Evolutionary conservation across 1,140 invertebrate genomes (phyloP), one percentile per base, ranked within the genome.

Genomic region (Aphelenchoides besseyi): DNA sequence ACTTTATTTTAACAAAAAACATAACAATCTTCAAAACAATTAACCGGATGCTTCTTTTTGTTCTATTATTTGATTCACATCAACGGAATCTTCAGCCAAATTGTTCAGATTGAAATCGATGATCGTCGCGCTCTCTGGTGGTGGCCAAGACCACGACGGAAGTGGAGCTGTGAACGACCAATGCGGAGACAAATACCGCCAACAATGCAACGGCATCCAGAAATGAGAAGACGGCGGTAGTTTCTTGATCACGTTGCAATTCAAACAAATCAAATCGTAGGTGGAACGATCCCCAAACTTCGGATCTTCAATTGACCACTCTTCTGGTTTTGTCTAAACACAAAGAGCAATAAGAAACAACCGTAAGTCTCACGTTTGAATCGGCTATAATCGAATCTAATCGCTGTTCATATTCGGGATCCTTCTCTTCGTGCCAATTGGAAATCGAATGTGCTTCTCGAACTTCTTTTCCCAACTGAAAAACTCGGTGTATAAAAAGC

Each of bases 141-240:
- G 59, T 1, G 59, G 59, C 59, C 59, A 61, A 18, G 81, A 82
- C 81, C 81, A 83, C 26, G 77, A 72, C 0, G 82, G 82, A 29
- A 83, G 37, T 3, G 72, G 61, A 28, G 82, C 78, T 36, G 71
- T 64, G 52, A 71, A 83, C 8, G 67, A 36, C 75, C 80, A 84
- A 36, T 80, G 71, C 18, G 67, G 71, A 8, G 81, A 74, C 37
- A 73, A 68, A 63, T 83, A 83, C 1, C 71, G 64, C 52, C 81
- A 71, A 68, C 82, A 83, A 41, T 83, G 82, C 33, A 83, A 53
- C 30, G 64, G 69, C 52, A 82, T 55, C 9, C 69, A 70, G 41
- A 75, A 82, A 26, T 83, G 76, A 18, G 70, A 70, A 23, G 61
- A 35, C 1, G 75, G 63, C 0, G 74, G 70, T 30, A 54, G 52